Percentiles rank a stretch among this genome's conserved stretches.
These are phyloP conservation scores for Euclidia mi DNA, from an alignment of 2,888 invertebrate genomes.

Conservation along the genomic window DNA sequence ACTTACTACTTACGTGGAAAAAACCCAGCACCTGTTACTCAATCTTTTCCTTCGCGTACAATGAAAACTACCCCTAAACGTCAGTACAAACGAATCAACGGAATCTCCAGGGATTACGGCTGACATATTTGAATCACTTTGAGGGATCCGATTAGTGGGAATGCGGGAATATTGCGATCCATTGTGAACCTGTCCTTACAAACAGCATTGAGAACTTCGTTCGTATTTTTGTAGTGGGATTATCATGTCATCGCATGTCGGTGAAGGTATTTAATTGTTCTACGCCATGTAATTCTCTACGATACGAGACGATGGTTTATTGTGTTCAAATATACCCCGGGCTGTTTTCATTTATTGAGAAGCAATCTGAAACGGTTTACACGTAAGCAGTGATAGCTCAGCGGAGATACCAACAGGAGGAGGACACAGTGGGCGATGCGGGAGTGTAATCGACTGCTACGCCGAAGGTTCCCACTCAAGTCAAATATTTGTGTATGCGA, in stretches of 20 bases:
- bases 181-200: slow-evolving; percentile 46
- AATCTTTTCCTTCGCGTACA: neutral
- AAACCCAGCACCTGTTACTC: slow-evolving; percentile 1
- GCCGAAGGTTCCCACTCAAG: too few relatives aligned
- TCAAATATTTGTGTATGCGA: too few relatives aligned
- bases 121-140: slow-evolving; percentile 62
- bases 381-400: too few relatives aligned
- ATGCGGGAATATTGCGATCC: slow-evolving; percentile 42
- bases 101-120: slow-evolving; percentile 45
- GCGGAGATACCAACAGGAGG: too few relatives aligned
- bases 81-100: slow-evolving; percentile 23
- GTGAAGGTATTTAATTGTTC: slow-evolving; percentile 7
- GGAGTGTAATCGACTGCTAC: too few relatives aligned
- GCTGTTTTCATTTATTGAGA: too few relatives aligned
- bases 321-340: too few relatives aligned
- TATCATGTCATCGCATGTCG: neutral
- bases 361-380: too few relatives aligned
- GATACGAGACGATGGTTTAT: neutral
- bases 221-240: slow-evolving; percentile 18
- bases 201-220: slow-evolving; percentile 26
- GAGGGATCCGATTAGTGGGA: slow-evolving; percentile 53
- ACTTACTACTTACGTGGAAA: neutral
- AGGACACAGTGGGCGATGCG: too few relatives aligned
- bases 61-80: slow-evolving; percentile 7
- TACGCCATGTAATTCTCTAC: neutral